These are phyloP conservation scores for Scaeva pyrastri DNA, from an alignment of 2,888 invertebrate genomes.

Conservation along the genomic window DNA sequence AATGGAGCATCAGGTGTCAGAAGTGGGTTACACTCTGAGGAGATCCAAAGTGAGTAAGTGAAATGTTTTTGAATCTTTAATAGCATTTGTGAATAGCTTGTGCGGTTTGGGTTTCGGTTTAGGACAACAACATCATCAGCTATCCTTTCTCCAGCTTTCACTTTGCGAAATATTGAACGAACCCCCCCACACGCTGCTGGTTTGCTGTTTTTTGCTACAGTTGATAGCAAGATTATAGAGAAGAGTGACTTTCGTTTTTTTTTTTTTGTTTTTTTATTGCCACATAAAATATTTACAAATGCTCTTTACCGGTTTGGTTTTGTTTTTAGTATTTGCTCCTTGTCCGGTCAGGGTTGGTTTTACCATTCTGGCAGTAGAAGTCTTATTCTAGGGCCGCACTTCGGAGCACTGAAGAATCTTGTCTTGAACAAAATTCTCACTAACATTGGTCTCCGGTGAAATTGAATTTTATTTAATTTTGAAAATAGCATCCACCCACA, in stretches of 20 bases:
- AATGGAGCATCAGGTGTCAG: conserved; percentile 28
- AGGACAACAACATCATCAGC: background rate
- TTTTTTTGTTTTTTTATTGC: conserved; percentile 7
- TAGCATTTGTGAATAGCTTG: conserved; percentile 28
- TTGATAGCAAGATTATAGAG: background rate
- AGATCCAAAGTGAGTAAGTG: conserved; percentile 57
- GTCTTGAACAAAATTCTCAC: too few relatives aligned
- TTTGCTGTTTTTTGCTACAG: background rate
- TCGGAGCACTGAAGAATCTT: too few relatives aligned
- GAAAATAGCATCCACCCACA: too few relatives aligned
- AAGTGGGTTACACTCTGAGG: background rate
- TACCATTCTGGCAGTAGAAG: too few relatives aligned
- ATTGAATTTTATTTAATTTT: too few relatives aligned
- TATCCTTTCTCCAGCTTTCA: background rate
- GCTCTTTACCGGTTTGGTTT: background rate
- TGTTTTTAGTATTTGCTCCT: background rate
- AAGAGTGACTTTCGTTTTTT: background rate
- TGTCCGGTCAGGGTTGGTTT: too few relatives aligned
- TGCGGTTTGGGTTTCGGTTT: too few relatives aligned
- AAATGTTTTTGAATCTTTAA: conserved; percentile 67
- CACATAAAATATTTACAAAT: conserved; percentile 34
- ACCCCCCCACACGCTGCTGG: background rate
- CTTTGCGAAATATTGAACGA: conserved; percentile 27
- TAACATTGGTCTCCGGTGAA: too few relatives aligned
- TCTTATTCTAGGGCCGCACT: too few relatives aligned